Conservation (phyloP, 2,797 vertebrate genomes). For the Lacerta agilis region DNA sequence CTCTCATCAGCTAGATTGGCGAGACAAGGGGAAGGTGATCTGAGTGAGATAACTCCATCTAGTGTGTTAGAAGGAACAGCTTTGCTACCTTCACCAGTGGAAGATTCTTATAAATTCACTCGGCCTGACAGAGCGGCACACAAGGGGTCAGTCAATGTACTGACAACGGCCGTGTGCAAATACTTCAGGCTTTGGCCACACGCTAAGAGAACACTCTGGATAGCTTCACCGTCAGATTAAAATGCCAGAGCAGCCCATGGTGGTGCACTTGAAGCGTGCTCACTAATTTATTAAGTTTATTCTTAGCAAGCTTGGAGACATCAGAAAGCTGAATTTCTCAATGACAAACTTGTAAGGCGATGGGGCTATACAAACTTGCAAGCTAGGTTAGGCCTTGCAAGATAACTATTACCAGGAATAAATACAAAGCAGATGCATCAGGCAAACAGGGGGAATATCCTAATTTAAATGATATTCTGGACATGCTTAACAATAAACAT, state of each 20-base stretch:
- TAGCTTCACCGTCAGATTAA: conserved; percentile 72
- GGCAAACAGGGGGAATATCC: not conserved
- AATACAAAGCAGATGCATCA: conserved; percentile 17
- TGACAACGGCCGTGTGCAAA: conserved; percentile 76
- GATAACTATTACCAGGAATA: not conserved
- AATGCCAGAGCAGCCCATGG: conserved; percentile 68
- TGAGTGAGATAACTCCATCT: conserved; percentile 58
- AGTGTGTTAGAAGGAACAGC: conserved; percentile 54
- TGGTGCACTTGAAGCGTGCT: conserved; percentile 65
- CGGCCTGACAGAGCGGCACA: conserved; percentile 63
- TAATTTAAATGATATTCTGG: not conserved
- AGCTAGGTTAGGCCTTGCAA: conserved; percentile 2
- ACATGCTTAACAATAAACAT: not conserved
- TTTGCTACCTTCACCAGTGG: conserved; percentile 65
- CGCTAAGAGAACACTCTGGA: conserved; percentile 74
- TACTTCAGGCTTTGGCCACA: conserved; percentile 76
- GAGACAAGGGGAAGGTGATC: conserved; percentile 57
- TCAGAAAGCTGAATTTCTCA: conserved; percentile 73
- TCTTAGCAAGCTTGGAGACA: conserved; percentile 69
- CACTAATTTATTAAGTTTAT: conserved; percentile 75
- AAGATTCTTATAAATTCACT: conserved; percentile 76
- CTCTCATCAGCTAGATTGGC: conserved; percentile 45
- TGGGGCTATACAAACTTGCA: conserved; percentile 24
- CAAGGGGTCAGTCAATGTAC: conserved; percentile 72
- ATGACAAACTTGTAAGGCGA: conserved; percentile 59